Percentiles rank a stretch among this genome's conserved stretches.
These are phyloP conservation scores for Rhopalosiphum padi DNA, from an alignment of 1,140 invertebrate species.

Conservation along the genomic window DNA sequence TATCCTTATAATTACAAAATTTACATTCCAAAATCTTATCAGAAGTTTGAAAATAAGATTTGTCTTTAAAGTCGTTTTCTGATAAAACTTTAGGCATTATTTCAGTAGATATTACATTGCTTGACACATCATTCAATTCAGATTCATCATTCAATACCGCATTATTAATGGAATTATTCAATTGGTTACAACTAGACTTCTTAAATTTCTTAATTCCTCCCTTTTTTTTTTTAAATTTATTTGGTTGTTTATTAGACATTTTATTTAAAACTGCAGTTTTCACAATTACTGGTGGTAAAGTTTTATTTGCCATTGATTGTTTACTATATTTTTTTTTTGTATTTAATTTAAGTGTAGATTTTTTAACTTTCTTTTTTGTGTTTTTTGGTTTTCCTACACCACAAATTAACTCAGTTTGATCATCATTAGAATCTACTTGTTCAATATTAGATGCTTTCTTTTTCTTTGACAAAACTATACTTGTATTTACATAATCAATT, in stretches of 20 bases:
- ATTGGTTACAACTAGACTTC: neutral
- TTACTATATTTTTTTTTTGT: neutral
- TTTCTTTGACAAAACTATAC: neutral
- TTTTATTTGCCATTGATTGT: neutral
- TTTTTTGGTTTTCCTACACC: neutral
- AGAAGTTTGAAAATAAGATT: slow-evolving; percentile 35
- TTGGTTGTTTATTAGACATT: neutral
- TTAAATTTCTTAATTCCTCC: neutral
- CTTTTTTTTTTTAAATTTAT: neutral
- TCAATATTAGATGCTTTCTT: neutral
- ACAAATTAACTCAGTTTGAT: neutral
- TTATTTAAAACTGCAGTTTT: neutral
- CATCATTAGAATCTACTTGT: neutral
- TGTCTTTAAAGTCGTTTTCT: slow-evolving; percentile 12
- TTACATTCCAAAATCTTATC: slow-evolving; percentile 43
- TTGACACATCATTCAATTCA: neutral
- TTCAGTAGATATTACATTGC: neutral
- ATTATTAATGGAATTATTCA: neutral
- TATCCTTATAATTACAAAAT: slow-evolving; percentile 35
- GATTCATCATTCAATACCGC: neutral
- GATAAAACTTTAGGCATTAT: neutral
- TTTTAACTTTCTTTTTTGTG: slow-evolving; percentile 9
- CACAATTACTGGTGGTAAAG: neutral
- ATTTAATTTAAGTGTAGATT: neutral
- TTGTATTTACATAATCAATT: slow-evolving; percentile 22